Evolutionary conservation across 2,797 vertebrate species (phyloP).

Genomic region (Acropternis orthonyx): DNA sequence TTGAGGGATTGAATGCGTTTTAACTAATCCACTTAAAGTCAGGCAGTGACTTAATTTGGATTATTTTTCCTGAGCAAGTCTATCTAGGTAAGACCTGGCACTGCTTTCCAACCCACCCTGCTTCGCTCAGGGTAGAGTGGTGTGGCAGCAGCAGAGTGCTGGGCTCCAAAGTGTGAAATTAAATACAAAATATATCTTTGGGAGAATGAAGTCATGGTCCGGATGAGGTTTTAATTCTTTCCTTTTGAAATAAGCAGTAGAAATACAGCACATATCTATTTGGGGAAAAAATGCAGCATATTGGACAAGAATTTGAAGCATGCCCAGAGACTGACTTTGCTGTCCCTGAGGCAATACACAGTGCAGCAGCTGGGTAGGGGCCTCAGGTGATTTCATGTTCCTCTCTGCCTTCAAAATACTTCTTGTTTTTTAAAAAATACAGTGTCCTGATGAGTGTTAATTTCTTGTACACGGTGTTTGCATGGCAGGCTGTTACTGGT

Average conservation of each 20-base stretch:
- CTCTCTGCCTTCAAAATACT: neutral
- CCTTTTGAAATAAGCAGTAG: neutral
- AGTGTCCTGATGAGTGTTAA: neutral
- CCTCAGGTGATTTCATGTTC: neutral
- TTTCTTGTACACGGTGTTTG: fast-evolving
- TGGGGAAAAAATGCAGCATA: neutral
- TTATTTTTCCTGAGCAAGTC: neutral
- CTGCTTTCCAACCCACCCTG: neutral
- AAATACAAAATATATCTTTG: neutral
- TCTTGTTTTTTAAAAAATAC: neutral
- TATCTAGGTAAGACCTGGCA: neutral
- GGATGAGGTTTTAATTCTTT: neutral
- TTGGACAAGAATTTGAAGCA: neutral
- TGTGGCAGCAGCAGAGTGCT: neutral
- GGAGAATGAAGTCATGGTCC: neutral
- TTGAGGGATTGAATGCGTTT: slow-evolving; percentile 9
- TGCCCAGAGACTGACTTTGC: neutral
- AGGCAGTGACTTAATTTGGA: slow-evolving; percentile 37
- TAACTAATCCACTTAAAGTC: slow-evolving; percentile 48
- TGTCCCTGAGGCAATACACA: neutral
- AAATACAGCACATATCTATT: neutral
- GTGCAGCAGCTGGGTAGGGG: neutral
- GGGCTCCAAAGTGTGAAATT: neutral
- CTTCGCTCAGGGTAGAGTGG: fast-evolving
- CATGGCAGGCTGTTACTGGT: neutral